Percentiles rank a stretch among this genome's conserved stretches.
Evolutionary conservation across 2,113 vertebrate species (phyloP).

Genomic region (Aythya baeri): DNA sequence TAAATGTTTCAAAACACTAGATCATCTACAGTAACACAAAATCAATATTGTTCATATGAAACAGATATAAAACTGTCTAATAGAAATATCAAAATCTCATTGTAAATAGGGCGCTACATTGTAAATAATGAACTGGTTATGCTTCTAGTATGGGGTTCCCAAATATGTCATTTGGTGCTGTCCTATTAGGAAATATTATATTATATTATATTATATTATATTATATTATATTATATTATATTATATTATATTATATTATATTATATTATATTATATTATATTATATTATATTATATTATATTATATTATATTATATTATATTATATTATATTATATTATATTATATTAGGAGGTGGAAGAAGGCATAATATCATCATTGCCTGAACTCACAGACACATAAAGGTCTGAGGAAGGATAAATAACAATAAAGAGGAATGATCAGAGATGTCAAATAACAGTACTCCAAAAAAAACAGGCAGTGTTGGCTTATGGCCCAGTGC

Average conservation of each 20-base stretch:
- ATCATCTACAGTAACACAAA: neutral
- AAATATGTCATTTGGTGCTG: neutral
- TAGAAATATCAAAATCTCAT: neutral
- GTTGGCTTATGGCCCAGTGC: neutral
- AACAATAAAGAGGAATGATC: neutral
- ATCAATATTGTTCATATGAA: neutral
- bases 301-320: neutral
- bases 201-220: neutral
- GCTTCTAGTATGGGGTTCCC: neutral
- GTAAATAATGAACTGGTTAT: neutral
- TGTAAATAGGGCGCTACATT: neutral
- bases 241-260: neutral
- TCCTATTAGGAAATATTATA: neutral
- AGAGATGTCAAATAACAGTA: neutral
- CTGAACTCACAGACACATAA: neutral
- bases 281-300: neutral
- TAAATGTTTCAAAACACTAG: neutral
- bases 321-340: neutral
- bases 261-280: neutral
- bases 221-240: neutral
- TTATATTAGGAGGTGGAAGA: neutral
- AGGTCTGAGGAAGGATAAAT: neutral
- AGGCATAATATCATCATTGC: neutral
- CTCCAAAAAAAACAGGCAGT: neutral
- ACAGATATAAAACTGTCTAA: neutral